phyloP scores from a whole-genome alignment of 2,888 invertebrate species.

The Microctonus brassicae region DNA sequence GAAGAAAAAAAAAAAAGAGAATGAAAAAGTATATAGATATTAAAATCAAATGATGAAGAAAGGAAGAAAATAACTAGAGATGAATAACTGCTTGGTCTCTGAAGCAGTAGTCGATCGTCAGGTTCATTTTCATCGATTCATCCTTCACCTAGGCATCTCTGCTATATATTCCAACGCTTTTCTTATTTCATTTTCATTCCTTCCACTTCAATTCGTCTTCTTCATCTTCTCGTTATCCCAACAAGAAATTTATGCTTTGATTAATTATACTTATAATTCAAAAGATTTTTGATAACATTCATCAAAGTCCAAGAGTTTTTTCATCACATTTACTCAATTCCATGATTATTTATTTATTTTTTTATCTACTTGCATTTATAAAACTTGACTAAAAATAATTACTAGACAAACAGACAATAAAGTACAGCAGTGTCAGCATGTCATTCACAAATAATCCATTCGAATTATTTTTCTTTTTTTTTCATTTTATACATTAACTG shows the following conservation, averaged over 20 bases:
- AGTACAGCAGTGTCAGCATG: too few species aligned
- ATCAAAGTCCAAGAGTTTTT: not conserved
- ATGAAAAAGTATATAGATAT: too few species aligned
- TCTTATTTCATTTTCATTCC: not conserved
- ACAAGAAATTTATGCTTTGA: slow-evolving; percentile 19
- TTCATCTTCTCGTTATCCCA: not conserved
- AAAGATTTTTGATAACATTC: not conserved
- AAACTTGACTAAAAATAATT: too few species aligned
- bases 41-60: not conserved
- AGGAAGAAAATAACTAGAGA: not conserved
- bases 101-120: not conserved
- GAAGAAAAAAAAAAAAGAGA: too few species aligned
- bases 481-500: too few species aligned
- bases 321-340: not conserved
- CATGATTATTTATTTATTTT: too few species aligned
- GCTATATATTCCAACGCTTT: not conserved
- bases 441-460: too few species aligned
- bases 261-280: slow-evolving; percentile 1
- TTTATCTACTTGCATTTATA: too few species aligned
- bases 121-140: not conserved
- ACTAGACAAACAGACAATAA: too few species aligned
- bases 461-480: not conserved
- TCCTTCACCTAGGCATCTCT: not conserved
- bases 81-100: too few species aligned
- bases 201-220: not conserved